Evolutionary conservation across 2,113 vertebrate genomes (phyloP).

Genomic region (Macaca nemestrina): DNA sequence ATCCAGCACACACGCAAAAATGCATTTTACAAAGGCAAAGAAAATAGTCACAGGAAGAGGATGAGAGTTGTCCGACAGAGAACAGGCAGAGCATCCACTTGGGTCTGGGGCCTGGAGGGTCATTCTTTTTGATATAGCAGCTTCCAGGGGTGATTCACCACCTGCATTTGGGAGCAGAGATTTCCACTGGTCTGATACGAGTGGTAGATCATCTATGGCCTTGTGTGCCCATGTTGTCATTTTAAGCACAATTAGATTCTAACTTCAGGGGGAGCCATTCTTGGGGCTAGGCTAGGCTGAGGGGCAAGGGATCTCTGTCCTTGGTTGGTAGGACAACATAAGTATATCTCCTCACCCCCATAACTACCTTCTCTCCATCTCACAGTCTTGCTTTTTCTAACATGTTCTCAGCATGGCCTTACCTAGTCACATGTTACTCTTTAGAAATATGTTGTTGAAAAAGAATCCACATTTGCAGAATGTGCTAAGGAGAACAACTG

Average conservation of each 20-base stretch:
- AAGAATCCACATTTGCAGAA: not conserved
- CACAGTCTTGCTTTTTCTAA: not conserved
- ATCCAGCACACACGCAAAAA: not conserved
- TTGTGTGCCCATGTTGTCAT: not conserved
- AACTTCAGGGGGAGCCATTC: not conserved
- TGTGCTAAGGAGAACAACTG: not conserved
- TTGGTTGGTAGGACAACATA: not conserved
- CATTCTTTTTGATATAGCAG: not conserved
- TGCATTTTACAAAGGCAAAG: conserved; percentile 49
- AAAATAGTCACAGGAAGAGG: not conserved
- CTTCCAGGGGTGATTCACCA: not conserved
- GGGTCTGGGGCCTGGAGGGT: not conserved
- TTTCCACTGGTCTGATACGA: not conserved
- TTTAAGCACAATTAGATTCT: not conserved
- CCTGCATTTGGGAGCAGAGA: not conserved
- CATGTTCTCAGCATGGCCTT: not conserved
- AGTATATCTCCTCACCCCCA: too few species aligned
- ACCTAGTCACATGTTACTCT: not conserved
- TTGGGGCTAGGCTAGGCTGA: not conserved
- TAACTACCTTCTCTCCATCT: not conserved
- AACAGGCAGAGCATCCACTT: not conserved
- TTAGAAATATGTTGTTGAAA: not conserved
- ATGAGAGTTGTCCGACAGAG: not conserved
- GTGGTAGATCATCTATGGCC: not conserved
- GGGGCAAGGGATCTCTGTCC: not conserved